These are phyloP conservation scores for Drosophila quadrilineata DNA, from an alignment of 1,140 invertebrate genomes.

Conservation along the genomic window DNA sequence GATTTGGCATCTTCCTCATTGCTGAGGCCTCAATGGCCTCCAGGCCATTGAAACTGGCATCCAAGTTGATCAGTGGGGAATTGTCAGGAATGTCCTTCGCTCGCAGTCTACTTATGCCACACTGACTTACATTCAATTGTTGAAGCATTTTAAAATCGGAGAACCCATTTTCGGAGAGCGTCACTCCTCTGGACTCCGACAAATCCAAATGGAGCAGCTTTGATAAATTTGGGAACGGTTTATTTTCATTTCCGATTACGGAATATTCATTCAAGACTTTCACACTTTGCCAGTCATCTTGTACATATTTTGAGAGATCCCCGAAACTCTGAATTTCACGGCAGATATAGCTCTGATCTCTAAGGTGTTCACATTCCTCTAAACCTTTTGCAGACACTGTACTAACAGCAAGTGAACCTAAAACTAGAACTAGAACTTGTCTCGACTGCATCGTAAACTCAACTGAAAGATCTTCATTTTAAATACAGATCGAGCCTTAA, in stretches of 20 bases:
- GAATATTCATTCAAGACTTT: slow-evolving; percentile 40
- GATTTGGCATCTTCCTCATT: slow-evolving; percentile 32
- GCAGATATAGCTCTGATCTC: slow-evolving; percentile 25
- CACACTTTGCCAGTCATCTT: slow-evolving; percentile 15
- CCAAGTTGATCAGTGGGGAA: slow-evolving; percentile 37
- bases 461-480: slow-evolving; percentile 9
- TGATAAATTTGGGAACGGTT: slow-evolving; percentile 7
- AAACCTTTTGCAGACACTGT: slow-evolving; percentile 35
- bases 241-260: slow-evolving; percentile 29
- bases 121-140: slow-evolving; percentile 53
- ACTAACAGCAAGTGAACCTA: background rate
- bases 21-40: slow-evolving; percentile 13
- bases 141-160: slow-evolving; percentile 32
- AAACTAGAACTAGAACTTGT: slow-evolving; percentile 25
- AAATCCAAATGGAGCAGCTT: slow-evolving; percentile 37
- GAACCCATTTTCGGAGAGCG: slow-evolving; percentile 34
- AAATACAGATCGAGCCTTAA: slow-evolving; percentile 19
- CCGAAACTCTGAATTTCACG: slow-evolving; percentile 53
- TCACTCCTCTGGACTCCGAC: slow-evolving; percentile 43
- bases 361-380: slow-evolving; percentile 47
- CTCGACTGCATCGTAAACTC: slow-evolving; percentile 31
- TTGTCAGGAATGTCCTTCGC: slow-evolving; percentile 32
- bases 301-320: slow-evolving; percentile 37
- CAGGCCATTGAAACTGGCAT: slow-evolving; percentile 62
- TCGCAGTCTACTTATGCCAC: slow-evolving; percentile 41